Base-by-base conservation (phyloP, 2,113 vertebrate genomes). In the Podiceps cristatus region DNA sequence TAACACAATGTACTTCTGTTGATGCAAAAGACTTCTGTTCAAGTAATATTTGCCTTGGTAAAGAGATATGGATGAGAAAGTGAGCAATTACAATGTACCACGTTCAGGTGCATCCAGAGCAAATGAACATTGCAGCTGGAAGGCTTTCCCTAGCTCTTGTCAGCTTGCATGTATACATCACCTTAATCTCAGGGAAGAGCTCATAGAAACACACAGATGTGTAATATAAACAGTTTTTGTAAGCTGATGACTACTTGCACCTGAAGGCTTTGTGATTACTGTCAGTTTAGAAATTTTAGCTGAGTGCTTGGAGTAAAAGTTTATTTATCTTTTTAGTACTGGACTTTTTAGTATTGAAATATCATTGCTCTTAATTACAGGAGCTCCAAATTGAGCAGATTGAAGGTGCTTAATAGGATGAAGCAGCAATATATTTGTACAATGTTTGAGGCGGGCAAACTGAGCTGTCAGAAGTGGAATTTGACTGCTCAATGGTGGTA, bases 251-350 rank as follows among this genome's bases (percentile, higher is more conserved):
- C 79, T 86, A 13, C 67, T 69, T 45, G 5, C 15, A 83, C 67
- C 58, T 42, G 75, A 92, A 84, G 75, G 59, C 72, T 92, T 88
- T 73, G 45, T 83, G 50, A 77, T 80, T 73, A 66, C 37, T 67
- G 55, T 69, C 77, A 85, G 28, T 80, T 89, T 11, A 29, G 64
- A 91, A 89, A 85, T 35, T 28, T 8, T 45, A 73, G 29, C 40
- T 24, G 22, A 80, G 18, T 52, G 6, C 42, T 77, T 78, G 37
- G 64, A 76, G 31, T 52, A 69, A 92, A 86, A 76, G 13, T 35
- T 80, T 76, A 73, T 35, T 80, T 76, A 73, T 11, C 10, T 15
- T 86, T 85, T 73, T 45, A 45, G 24, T 73, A 28, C 13, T 69
- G 29, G 63, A 64, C 20, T 77, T 88, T 71, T 44, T 45, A 86